Conservation (phyloP, 2,888 invertebrate species). For the Perizoma flavofasciatum region DNA sequence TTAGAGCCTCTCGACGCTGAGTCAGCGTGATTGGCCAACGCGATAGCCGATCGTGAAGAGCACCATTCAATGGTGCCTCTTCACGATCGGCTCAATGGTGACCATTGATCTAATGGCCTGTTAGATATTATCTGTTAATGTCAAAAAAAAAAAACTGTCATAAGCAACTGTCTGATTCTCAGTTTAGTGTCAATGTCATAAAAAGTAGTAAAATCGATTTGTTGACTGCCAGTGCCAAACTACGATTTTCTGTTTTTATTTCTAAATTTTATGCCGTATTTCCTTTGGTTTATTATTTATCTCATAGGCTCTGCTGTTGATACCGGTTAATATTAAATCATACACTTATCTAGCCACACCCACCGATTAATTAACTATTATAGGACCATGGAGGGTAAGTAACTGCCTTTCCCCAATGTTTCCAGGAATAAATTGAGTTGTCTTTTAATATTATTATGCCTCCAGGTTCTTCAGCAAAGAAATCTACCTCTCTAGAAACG, state of each 20-base stretch:
- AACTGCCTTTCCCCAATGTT: constrained; percentile 1
- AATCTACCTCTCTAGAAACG: constrained; percentile 69
- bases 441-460: constrained; percentile 19
- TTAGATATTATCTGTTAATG: too few species aligned
- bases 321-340: background rate
- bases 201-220: background rate
- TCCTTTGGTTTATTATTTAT: background rate
- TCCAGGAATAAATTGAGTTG: constrained; percentile 10
- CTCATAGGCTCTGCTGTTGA: background rate
- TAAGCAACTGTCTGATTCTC: too few species aligned
- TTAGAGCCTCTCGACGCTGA: too few species aligned
- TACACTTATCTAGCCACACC: background rate
- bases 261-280: background rate
- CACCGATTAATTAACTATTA: background rate
- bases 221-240: background rate
- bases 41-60: too few species aligned
- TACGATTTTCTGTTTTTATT: background rate
- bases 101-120: too few species aligned
- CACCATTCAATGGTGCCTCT: too few species aligned
- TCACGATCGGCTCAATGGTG: too few species aligned
- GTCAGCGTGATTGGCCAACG: too few species aligned
- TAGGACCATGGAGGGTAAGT: constrained; percentile 54
- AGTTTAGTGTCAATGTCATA: background rate
- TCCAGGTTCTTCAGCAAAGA: constrained; percentile 66
- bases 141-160: too few species aligned